These are phyloP conservation scores for Vulpes ferrilata DNA, from an alignment of 2,113 vertebrate species.

Conservation along the genomic window DNA sequence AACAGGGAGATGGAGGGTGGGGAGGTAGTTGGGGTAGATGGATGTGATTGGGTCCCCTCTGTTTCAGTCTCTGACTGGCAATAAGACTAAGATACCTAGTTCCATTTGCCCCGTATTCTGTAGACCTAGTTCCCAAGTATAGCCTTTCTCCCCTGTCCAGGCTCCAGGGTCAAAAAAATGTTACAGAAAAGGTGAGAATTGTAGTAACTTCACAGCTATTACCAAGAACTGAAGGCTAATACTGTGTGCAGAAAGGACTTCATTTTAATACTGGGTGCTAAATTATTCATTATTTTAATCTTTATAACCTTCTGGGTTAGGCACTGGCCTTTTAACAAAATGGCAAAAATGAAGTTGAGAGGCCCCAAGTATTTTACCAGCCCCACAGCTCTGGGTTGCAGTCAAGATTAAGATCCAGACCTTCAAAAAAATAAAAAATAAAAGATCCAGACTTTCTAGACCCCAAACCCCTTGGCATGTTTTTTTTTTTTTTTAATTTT, in stretches of 20 bases:
- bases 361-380: background rate
- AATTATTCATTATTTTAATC: constrained; percentile 3
- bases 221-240: constrained; percentile 8
- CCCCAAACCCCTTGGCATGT: background rate
- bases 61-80: background rate
- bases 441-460: too few species aligned
- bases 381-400: background rate
- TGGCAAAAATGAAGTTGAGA: background rate
- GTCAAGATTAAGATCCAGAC: background rate
- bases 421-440: background rate
- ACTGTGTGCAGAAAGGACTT: background rate
- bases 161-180: background rate
- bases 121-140: background rate
- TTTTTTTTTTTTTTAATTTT: background rate
- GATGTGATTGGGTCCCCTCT: background rate
- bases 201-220: background rate
- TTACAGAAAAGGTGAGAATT: background rate
- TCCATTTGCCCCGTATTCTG: background rate
- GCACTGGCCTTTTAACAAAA: background rate
- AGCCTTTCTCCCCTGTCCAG: background rate
- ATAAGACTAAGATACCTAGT: background rate
- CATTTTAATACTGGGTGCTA: background rate
- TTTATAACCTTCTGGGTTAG: background rate
- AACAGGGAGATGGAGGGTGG: background rate
- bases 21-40: background rate